Evolutionary conservation across 2,113 vertebrate species (phyloP).

Genomic region (Glaucomys volans): DNA sequence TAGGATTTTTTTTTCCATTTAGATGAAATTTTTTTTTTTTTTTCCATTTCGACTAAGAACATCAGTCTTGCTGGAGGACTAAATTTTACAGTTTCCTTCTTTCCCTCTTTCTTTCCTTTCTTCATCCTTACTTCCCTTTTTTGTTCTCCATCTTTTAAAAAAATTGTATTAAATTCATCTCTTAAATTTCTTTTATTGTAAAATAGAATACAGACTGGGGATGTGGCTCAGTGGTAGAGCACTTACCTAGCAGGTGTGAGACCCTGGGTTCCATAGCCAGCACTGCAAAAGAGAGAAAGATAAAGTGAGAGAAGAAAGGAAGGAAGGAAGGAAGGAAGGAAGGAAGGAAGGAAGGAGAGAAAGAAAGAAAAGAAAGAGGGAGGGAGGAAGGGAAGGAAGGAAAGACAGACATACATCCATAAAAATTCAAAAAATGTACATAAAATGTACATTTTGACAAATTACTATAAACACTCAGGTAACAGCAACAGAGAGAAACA

Average conservation of each 20-base stretch:
- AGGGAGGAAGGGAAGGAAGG: too few relatives aligned
- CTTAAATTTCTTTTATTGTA: neutral
- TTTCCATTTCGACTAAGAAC: neutral
- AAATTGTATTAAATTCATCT: neutral
- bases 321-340: too few relatives aligned
- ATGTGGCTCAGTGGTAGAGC: neutral
- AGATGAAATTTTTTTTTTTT: neutral
- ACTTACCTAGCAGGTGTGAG: too few relatives aligned
- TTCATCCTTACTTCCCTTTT: rapidly evolving
- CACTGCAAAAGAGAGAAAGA: too few relatives aligned
- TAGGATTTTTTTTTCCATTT: constrained; percentile 22
- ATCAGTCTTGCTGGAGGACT: neutral
- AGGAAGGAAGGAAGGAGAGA: too few relatives aligned
- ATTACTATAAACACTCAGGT: neutral
- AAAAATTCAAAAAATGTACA: neutral
- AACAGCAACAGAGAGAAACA: neutral
- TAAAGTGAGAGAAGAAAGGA: too few relatives aligned
- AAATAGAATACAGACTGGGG: neutral
- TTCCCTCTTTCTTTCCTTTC: neutral
- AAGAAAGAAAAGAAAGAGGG: too few relatives aligned
- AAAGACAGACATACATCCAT: neutral
- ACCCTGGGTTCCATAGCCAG: too few relatives aligned
- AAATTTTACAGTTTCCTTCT: neutral
- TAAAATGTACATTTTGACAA: neutral
- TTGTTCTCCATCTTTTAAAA: neutral